Conservation (phyloP, 2,113 vertebrate species). For the Anas platyrhynchos region DNA sequence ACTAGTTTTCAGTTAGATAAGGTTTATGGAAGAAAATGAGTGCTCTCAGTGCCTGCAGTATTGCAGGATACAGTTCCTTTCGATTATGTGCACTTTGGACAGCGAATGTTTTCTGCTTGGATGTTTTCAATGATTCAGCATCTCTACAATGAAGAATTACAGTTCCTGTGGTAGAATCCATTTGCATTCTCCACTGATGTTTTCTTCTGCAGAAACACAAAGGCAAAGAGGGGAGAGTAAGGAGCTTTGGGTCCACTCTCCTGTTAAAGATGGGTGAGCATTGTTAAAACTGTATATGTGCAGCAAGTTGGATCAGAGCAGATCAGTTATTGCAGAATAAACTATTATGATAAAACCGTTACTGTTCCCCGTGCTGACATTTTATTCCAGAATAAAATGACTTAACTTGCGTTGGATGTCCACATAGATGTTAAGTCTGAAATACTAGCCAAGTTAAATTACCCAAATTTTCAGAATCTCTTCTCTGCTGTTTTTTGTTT, state of each 20-base stretch:
- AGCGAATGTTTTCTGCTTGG: background rate
- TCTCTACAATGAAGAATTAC: background rate
- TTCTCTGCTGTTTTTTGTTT: background rate
- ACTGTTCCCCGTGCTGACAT: background rate
- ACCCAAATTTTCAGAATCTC: background rate
- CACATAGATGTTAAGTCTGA: background rate
- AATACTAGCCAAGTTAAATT: background rate
- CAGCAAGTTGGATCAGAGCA: background rate
- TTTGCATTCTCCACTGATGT: background rate
- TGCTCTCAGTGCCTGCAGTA: background rate
- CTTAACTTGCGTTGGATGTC: background rate
- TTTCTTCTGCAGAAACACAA: background rate
- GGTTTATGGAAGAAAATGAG: background rate
- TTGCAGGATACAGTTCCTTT: background rate
- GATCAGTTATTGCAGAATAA: background rate
- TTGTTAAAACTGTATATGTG: background rate
- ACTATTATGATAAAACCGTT: background rate
- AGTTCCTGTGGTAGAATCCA: background rate
- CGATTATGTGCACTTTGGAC: background rate
- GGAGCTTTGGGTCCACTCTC: background rate
- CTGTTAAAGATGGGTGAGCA: background rate
- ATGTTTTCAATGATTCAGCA: constrained; percentile 1
- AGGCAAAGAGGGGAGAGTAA: background rate
- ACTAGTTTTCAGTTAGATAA: background rate
- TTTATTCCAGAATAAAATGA: background rate